Evolutionary conservation across 1,140 invertebrate species (phyloP).

Genomic region (Macrostomum lignano): DNA sequence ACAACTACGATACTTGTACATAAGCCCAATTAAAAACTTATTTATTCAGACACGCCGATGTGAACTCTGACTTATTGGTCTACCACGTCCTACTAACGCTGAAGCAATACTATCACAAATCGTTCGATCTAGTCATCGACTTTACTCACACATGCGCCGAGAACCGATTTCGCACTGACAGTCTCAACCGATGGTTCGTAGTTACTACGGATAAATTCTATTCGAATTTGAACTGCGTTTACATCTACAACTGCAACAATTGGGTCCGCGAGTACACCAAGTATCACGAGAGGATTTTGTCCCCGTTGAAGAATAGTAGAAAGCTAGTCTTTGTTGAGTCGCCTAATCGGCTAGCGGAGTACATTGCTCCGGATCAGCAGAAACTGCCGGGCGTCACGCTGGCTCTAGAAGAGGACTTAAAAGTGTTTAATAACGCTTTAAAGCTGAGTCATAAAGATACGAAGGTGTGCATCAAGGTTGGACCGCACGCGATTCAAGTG

Average conservation of each 20-base stretch:
- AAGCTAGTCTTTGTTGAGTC: conserved; percentile 74
- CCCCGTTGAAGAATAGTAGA: conserved; percentile 49
- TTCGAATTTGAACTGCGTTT: too few relatives aligned
- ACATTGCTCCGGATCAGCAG: conserved; percentile 67
- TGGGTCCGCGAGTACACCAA: conserved; percentile 92
- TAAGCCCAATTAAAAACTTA: too few relatives aligned
- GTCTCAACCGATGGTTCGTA: not conserved
- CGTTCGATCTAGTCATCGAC: conserved; percentile 78
- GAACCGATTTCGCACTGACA: conserved; percentile 32
- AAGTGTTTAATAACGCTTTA: conserved; percentile 74
- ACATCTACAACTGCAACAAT: conserved; percentile 87
- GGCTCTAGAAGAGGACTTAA: conserved; percentile 72
- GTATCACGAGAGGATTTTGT: conserved; percentile 66
- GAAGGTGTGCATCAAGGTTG: conserved; percentile 84
- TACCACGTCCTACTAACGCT: too few relatives aligned
- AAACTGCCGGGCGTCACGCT: conserved; percentile 81
- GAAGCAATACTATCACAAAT: too few relatives aligned
- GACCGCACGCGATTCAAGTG: conserved; percentile 77
- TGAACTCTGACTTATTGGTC: too few relatives aligned
- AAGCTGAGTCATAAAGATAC: conserved; percentile 89
- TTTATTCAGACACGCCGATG: too few relatives aligned
- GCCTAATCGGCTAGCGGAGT: conserved; percentile 51
- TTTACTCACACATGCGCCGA: conserved; percentile 35
- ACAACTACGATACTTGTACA: too few relatives aligned
- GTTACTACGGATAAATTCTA: too few relatives aligned